Evolutionary conservation across 2,113 vertebrate species (phyloP), one percentile per base, ranked within the genome.

Genomic region (Phasianus colchicus): DNA sequence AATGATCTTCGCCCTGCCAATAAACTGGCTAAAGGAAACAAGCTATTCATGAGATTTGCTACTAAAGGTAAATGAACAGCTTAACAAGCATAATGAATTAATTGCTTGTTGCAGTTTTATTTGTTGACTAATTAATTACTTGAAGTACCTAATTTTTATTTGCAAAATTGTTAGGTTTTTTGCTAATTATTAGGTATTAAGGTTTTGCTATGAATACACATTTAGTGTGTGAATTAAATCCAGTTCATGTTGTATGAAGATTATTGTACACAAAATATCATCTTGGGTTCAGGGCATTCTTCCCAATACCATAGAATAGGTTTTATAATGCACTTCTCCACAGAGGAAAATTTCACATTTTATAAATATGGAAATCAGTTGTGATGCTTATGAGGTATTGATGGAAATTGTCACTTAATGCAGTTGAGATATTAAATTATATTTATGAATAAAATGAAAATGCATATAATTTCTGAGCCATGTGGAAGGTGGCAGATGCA

Each of bases 11-110:
- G 99, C 42, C 98, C 98, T 32, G 98, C 98, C 48, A 98, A 98
- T 96, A 99, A 98, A 95, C 96, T 98, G 64, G 99, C 99, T 91
- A 99, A 99, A 98, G 99, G 99, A 96, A 99, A 99, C 96, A 98
- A 98, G 58, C 98, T 99, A 4, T 97, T 99, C 88, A 98, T 99
- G 96, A 98, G 99, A 77, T 99, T 99, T 96, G 99, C 99, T 90
- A 99, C 99, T 4, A 98, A 99, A 92, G 99, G 99, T 99, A 95
- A 98, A 88, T 89, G 38, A 66, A 40, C 75, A 55, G n/a, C 69
- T 72, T 69, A 55, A 55, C 45, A 90, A 76, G 65, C 78, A 70
- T 80, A 40, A 43, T 29, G 30, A 83, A 67, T 63, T 77, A 27
- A 73, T 80, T 25, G 55, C 89, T 80, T 30, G 4, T 64, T 65